phyloP scores from a whole-genome alignment of 2,797 vertebrate species.

The Halcyon badia region DNA sequence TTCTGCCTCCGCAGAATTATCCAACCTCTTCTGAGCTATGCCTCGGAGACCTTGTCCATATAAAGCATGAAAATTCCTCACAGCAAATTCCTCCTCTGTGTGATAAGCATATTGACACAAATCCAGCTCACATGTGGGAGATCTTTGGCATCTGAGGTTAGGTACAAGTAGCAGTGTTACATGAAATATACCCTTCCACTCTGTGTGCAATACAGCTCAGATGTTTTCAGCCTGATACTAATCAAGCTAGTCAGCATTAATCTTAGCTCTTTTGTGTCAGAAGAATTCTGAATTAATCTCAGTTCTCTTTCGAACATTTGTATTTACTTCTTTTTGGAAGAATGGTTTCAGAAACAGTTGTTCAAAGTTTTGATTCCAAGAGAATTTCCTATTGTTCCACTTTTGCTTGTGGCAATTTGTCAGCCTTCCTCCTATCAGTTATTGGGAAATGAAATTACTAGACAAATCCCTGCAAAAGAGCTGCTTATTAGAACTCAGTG shows the following conservation, averaged over 20 bases:
- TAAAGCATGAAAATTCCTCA: neutral
- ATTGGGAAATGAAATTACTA: neutral
- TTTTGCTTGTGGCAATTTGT: constrained; percentile 19
- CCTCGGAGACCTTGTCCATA: neutral
- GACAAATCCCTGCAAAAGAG: neutral
- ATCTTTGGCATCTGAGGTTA: neutral
- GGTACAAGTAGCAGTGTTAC: neutral
- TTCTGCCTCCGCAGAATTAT: neutral
- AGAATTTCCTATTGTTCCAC: neutral
- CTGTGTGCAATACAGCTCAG: neutral
- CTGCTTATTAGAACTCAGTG: neutral
- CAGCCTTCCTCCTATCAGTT: neutral
- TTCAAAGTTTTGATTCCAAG: neutral
- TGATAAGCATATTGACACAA: constrained; percentile 26
- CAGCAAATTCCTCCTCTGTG: neutral
- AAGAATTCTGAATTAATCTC: neutral
- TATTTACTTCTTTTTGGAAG: neutral
- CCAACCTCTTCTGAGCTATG: neutral
- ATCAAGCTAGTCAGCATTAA: neutral
- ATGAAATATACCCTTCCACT: neutral
- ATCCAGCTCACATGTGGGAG: neutral
- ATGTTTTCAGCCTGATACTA: neutral
- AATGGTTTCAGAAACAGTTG: constrained; percentile 1
- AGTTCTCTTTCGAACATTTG: neutral
- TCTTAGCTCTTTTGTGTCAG: neutral